Percentiles rank a stretch among this genome's conserved stretches.
phyloP scores from a whole-genome alignment of 2,888 invertebrate genomes.

The Fragum whitleyi region DNA sequence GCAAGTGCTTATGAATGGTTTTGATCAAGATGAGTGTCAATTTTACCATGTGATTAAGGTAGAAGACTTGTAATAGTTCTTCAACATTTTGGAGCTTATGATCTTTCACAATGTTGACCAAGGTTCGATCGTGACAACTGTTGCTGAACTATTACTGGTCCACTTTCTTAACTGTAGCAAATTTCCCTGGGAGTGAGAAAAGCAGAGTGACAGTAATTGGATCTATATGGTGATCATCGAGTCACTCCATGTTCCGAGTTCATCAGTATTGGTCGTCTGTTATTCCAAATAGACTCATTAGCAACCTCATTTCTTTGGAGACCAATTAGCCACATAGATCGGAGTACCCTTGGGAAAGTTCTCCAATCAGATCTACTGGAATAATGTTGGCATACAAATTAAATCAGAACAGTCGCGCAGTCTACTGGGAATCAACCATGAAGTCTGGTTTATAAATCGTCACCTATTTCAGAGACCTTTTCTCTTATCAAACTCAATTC shows the following conservation, averaged over 20 bases:
- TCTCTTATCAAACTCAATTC: not conserved
- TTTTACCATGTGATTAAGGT: no score
- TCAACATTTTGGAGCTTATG: no score
- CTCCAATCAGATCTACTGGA: constrained; percentile 14
- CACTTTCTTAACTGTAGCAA: no score
- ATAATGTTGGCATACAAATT: constrained; percentile 24
- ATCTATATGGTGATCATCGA: no score
- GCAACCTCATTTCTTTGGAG: constrained; percentile 1
- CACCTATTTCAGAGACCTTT: not conserved
- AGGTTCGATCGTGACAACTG: no score
- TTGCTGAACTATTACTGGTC: no score
- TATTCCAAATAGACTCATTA: constrained; percentile 26
- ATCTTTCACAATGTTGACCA: no score
- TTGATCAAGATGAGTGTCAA: no score
- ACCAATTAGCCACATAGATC: constrained; percentile 13
- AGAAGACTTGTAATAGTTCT: no score
- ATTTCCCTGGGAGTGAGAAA: no score
- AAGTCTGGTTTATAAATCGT: constrained; percentile 10
- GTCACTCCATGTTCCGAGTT: not conserved
- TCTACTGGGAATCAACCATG: not conserved
- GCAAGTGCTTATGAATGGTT: no score
- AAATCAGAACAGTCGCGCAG: not conserved
- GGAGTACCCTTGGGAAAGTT: not conserved
- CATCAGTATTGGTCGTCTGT: constrained; percentile 19
- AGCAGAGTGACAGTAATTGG: no score